Percentiles rank a stretch among this genome's conserved stretches.
phyloP scores from a whole-genome alignment of 2,888 invertebrate genomes.

The Bugula neritina region DNA sequence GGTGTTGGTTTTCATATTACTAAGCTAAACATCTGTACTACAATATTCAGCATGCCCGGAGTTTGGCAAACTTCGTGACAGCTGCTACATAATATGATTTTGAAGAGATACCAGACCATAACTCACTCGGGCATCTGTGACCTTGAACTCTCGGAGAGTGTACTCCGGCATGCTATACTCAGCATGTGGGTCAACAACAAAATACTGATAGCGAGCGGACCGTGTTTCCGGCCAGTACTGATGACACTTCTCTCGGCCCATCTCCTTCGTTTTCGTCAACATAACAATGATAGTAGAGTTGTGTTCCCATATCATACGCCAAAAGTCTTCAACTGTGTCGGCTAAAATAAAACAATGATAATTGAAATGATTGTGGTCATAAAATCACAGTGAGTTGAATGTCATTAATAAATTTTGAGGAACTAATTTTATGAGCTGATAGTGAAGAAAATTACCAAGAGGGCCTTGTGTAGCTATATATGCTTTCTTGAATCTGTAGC shows the following conservation, averaged over 20 bases:
- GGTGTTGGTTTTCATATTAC: too few species aligned
- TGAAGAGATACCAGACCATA: background rate
- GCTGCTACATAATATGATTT: too few species aligned
- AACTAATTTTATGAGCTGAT: too few species aligned
- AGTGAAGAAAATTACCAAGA: conserved; percentile 56
- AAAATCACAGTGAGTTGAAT: too few species aligned
- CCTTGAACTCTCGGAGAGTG: conserved; percentile 94
- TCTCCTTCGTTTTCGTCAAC: conserved; percentile 94
- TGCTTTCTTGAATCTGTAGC: conserved; percentile 68
- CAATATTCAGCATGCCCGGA: too few species aligned
- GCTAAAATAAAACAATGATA: too few species aligned
- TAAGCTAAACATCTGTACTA: too few species aligned
- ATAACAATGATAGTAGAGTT: conserved; percentile 98
- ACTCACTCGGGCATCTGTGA: conserved; percentile 80
- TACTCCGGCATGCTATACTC: conserved; percentile 99
- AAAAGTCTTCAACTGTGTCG: conserved; percentile 96
- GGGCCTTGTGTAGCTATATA: conserved; percentile 99
- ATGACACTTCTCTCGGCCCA: conserved; percentile 97
- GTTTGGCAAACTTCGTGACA: too few species aligned
- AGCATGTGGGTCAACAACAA: conserved; percentile 97
- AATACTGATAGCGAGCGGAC: conserved; percentile 92
- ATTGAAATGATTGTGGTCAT: too few species aligned
- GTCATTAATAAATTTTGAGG: too few species aligned
- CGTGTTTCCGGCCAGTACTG: conserved; percentile 99
- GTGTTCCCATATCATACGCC: conserved; percentile 99